phyloP scores from a whole-genome alignment of 2,797 vertebrate species.

The Champsocephalus esox region DNA sequence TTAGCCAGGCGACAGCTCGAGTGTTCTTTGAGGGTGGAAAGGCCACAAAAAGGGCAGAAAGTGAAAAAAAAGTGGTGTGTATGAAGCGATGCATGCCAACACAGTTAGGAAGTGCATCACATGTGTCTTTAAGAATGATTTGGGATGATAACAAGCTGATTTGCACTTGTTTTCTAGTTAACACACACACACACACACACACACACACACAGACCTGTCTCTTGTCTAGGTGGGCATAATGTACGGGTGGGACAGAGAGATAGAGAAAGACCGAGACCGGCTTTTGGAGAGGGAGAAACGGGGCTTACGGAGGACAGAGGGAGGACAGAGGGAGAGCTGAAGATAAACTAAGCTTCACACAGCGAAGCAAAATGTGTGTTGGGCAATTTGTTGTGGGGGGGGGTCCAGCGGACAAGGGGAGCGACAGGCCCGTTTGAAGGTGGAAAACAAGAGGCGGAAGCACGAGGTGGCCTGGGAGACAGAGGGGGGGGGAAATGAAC shows the following conservation, averaged over 20 bases:
- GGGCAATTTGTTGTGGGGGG: conserved; percentile 55
- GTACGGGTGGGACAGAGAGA: conserved; percentile 62
- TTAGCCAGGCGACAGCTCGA: conserved; percentile 46
- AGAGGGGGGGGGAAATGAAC: neutral
- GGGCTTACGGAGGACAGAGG: conserved; percentile 61
- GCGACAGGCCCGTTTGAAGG: conserved; percentile 51
- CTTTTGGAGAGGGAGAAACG: conserved; percentile 52
- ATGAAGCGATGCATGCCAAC: neutral
- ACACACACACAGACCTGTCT: conserved; percentile 54
- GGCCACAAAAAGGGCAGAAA: conserved; percentile 17
- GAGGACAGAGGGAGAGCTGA: conserved; percentile 64
- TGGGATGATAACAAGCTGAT: neutral
- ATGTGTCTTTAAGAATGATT: neutral
- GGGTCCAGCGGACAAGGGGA: conserved; percentile 53
- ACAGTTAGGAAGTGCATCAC: too few relatives aligned
- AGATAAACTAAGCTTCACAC: conserved; percentile 77
- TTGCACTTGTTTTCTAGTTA: neutral
- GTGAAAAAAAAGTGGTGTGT: neutral
- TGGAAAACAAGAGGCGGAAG: conserved; percentile 23
- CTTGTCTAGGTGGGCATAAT: conserved; percentile 58
- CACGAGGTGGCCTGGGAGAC: conserved; percentile 18
- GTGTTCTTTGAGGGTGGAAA: conserved; percentile 16
- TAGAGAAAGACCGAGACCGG: conserved; percentile 58
- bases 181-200: conserved; percentile 10
- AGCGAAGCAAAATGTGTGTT: conserved; percentile 59